These are phyloP conservation scores for Battus philenor DNA, from an alignment of 1,140 invertebrate species.

Conservation along the genomic window DNA sequence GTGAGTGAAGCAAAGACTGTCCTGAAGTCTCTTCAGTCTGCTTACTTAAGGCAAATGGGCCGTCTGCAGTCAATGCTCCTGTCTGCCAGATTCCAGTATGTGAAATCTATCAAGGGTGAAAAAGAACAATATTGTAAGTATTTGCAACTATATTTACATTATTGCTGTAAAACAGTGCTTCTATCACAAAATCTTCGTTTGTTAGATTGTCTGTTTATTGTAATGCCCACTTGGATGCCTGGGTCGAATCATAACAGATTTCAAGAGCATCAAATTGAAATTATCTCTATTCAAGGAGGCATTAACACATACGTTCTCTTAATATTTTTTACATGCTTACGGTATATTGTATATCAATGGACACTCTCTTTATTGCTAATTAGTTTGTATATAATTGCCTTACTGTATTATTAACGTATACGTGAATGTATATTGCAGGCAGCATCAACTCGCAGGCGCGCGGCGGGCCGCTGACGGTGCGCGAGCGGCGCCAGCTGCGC, in stretches of 20 bases:
- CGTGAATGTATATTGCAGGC: too few relatives aligned
- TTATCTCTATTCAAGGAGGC: too few relatives aligned
- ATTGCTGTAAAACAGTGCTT: too few relatives aligned
- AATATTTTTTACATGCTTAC: neutral
- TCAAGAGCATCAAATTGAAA: too few relatives aligned
- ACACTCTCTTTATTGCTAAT: too few relatives aligned
- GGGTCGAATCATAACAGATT: too few relatives aligned
- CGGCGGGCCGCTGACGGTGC: conserved; percentile 72
- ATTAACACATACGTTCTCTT: neutral
- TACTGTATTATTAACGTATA: too few relatives aligned
- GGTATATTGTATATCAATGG: neutral
- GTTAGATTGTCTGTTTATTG: too few relatives aligned
- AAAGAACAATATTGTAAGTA: conserved; percentile 87
- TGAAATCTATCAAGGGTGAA: conserved; percentile 84
- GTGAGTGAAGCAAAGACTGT: conserved; percentile 86
- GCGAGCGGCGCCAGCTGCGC: conserved; percentile 85
- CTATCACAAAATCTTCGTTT: too few relatives aligned
- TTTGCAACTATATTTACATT: too few relatives aligned
- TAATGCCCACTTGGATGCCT: too few relatives aligned
- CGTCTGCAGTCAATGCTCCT: conserved; percentile 83
- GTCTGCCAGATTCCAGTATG: conserved; percentile 84
- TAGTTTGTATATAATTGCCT: too few relatives aligned
- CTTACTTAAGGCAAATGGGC: conserved; percentile 90
- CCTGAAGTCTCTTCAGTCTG: conserved; percentile 84
- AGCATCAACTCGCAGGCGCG: conserved; percentile 84